These are phyloP conservation scores for Protonemura montana DNA, from an alignment of 2,888 invertebrate genomes.

Conservation along the genomic window DNA sequence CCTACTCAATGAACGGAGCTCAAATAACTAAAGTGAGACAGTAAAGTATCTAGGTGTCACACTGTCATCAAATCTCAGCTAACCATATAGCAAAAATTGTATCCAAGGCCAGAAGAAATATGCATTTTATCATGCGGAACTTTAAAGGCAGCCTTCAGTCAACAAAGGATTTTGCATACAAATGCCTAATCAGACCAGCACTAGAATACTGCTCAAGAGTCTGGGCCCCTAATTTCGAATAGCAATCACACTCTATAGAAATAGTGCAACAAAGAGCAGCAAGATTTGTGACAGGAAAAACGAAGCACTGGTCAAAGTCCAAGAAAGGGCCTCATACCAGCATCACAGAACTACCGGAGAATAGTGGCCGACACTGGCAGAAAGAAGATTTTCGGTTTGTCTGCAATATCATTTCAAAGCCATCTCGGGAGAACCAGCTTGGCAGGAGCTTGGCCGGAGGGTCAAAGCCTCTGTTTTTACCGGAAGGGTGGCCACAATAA, in stretches of 20 bases:
- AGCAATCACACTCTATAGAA: background rate
- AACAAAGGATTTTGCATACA: constrained; percentile 3
- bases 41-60: constrained; percentile 10
- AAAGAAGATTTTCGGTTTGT: background rate
- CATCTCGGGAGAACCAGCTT: background rate
- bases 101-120: constrained; percentile 4
- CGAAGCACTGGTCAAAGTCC: background rate
- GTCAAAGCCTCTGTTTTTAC: background rate
- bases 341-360: background rate
- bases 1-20: background rate
- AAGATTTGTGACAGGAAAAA: background rate
- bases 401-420: constrained; percentile 9
- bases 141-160: background rate
- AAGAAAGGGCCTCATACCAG: background rate
- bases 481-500: background rate
- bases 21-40: background rate
- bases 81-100: background rate
- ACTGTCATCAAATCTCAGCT: background rate
- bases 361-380: background rate
- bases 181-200: background rate
- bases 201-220: background rate
- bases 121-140: background rate
- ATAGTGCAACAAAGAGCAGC: too few relatives aligned
- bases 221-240: background rate
- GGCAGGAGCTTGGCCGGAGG: background rate